Base-by-base conservation (phyloP, 1,140 invertebrate genomes). In the Diprion similis region DNA sequence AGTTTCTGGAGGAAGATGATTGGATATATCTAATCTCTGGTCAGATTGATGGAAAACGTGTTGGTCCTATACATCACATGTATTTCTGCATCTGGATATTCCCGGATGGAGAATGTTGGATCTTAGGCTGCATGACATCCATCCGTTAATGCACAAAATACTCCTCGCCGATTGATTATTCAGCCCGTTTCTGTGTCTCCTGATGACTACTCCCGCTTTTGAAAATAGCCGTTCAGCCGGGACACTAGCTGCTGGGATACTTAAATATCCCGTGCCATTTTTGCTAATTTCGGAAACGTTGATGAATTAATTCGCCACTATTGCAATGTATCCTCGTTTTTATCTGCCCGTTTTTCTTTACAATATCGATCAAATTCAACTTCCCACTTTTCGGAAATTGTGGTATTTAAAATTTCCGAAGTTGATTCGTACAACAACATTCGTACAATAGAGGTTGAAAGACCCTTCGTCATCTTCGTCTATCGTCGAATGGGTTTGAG, bases 211-310 rank as follows among this genome's bases (percentile, higher is more conserved):
- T 17, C 77, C 76, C 71, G 78, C 78, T 71, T 72, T 77, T 9
- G 78, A 80, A 73, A 81, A 82, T 66, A 82, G 77, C 68, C 81
- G 82, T 76, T 84, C 81, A 76, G 78, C 76, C 77, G 82, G 82
- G 73, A 83, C 81, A 75, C 77, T 78, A 75, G 79, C 82, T 78
- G 82, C 80, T 75, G 78, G 75, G 77, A 82, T 80, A 75, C 75
- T 78, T 64, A 78, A 80, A 82, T 82, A 78, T 83, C 82, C 74
- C 80, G 79, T 73, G 81, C 81, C 81, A 82, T 83, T 77, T 82
- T 78, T 70, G 78, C 75, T 77, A 84, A 79, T 79, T 73, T 78
- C 71, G 78, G 81, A 80, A 79, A 83, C 72, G 75, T 74, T 73
- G 68, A 76, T 75, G 82, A 74, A 75, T 79, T 77, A 13, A 4